Evolutionary conservation across 1,140 invertebrate species (phyloP), one percentile per base, ranked within the genome.

Genomic region (Scaptodrosophila lebanonensis): DNA sequence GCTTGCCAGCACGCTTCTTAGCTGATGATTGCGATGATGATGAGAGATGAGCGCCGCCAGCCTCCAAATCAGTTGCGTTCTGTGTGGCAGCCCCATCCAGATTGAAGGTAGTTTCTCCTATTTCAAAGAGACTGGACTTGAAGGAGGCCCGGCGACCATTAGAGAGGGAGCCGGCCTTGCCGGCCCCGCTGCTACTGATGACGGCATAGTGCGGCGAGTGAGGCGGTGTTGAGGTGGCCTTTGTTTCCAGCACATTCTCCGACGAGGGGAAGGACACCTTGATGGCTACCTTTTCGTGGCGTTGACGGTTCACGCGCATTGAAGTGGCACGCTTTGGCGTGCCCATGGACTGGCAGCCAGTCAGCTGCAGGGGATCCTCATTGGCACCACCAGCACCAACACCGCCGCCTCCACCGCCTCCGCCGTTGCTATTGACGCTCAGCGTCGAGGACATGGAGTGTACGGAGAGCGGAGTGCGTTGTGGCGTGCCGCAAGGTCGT

Each of bases 221-320:
- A 8, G 88, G 91, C 0, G 91, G 88, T 56, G 91, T 90, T 69
- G 4, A 86, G 88, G 62, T 5, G 36, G 17, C 15, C 88, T 48
- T 75, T 45, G 87, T 86, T 66, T 83, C 82, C 25, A 85, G 48
- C 48, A 93, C 90, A 65, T 93, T 93, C 60, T 95, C 93, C 36
- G 91, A 92, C 39, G 93, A 94, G 9, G 93, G 93, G 86, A 94
- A 95, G 3, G 93, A 94, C 1, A 95, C 93, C 54, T 93, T 94
- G 52, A 95, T 95, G 79, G 94, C 94, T 50, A 95, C 91, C 75
- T 92, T 92, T 53, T 94, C 93, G 77, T 92, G 91, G 1, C 89
- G 88, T 60, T 90, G 87, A 12, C 90, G 88, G 42, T 90, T 61
- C 18, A 85, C 75, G 64, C 89, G 88, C 79, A 89, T 91, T 27